phyloP scores from a whole-genome alignment of 2,888 invertebrate species.

The Nemoura dubitans region DNA sequence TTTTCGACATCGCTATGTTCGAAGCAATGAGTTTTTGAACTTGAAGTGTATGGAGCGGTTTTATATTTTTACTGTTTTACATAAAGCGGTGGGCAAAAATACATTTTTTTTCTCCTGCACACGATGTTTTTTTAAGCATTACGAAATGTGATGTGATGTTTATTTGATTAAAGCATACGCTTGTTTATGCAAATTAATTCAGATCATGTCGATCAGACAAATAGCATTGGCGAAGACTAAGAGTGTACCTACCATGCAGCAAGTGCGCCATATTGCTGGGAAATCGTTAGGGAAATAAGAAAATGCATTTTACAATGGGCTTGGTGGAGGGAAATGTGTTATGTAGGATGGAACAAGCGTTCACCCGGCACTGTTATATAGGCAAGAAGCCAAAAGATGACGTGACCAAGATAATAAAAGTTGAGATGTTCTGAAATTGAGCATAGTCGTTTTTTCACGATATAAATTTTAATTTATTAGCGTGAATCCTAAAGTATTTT shows the following conservation, averaged over 20 bases:
- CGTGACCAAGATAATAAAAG: conserved; percentile 12
- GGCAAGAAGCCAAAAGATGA: neutral
- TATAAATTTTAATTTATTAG: neutral
- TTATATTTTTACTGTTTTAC: neutral
- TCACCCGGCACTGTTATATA: neutral
- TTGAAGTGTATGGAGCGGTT: neutral
- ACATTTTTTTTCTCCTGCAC: neutral
- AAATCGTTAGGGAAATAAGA: conserved; percentile 12
- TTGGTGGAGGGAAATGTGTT: neutral
- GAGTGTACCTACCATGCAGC: neutral
- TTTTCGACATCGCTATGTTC: too few relatives aligned
- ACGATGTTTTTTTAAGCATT: neutral
- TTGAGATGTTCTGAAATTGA: conserved; percentile 4
- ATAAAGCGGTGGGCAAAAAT: neutral
- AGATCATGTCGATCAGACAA: conserved; percentile 7
- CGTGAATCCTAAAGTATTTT: neutral
- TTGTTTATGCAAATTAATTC: conserved; percentile 3
- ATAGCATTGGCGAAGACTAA: neutral
- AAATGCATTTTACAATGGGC: neutral
- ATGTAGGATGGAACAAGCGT: neutral
- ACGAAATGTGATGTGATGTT: neutral
- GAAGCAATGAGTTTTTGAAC: too few relatives aligned
- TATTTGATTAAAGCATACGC: neutral
- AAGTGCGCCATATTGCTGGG: neutral
- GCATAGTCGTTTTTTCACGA: neutral